Conservation (phyloP, 92 coral and sea anemone species). For the Muricea muricata region DNA sequence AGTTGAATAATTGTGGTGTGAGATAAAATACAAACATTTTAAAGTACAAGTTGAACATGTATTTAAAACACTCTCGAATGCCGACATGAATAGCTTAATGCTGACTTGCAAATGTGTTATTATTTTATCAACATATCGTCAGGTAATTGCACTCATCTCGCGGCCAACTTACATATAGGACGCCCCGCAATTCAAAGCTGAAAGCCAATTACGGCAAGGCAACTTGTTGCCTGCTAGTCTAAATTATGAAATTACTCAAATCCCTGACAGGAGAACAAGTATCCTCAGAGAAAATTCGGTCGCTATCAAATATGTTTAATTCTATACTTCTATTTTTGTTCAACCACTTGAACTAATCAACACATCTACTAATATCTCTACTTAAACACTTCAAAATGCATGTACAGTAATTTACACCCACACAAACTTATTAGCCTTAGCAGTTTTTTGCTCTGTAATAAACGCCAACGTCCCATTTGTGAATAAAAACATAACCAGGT, state of each 20-base stretch:
- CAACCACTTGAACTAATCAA: conserved; percentile 17
- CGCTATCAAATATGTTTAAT: not conserved
- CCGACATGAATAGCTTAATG: conserved; percentile 21
- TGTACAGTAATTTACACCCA: conserved; percentile 28
- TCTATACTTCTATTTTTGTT: not conserved
- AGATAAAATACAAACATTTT: conserved; percentile 23
- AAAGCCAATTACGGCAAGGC: conserved; percentile 53
- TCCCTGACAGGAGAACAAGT: conserved; percentile 21
- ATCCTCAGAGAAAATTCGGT: not conserved
- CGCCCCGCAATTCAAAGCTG: conserved; percentile 38
- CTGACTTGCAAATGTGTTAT: conserved; percentile 11
- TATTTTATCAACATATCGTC: conserved; percentile 31
- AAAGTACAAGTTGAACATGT: not conserved
- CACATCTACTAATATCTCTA: not conserved
- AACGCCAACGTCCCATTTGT: not conserved
- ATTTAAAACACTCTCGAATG: not conserved
- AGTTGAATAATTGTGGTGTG: conserved; percentile 29
- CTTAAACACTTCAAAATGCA: not conserved
- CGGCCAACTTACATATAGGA: conserved; percentile 6
- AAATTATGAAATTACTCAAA: conserved; percentile 42
- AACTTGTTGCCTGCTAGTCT: conserved; percentile 41
- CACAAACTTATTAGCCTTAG: conserved; percentile 15
- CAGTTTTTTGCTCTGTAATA: not conserved
- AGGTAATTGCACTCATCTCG: conserved; percentile 26
- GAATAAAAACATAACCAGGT: not conserved